phyloP scores from a whole-genome alignment of 2,888 invertebrate species.

The Ctenicera cuprea region DNA sequence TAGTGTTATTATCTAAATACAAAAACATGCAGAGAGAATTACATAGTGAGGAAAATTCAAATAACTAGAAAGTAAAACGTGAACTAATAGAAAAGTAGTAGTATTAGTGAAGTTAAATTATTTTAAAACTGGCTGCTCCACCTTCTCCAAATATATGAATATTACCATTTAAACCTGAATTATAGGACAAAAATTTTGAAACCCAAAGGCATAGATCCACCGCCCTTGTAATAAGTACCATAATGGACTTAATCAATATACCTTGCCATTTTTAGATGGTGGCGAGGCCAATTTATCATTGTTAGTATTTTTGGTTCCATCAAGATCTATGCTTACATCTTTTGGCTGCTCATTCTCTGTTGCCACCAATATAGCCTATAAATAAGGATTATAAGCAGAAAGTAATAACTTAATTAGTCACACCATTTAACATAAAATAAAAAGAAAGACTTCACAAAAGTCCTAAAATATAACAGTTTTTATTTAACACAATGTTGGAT shows the following conservation, averaged over 20 bases:
- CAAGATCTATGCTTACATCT: conserved; percentile 70
- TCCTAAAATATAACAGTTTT: not conserved
- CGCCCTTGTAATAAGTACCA: conserved; percentile 8
- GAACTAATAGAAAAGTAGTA: not conserved
- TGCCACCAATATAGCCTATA: conserved; percentile 69
- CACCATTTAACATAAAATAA: conserved; percentile 6
- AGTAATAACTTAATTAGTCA: not conserved
- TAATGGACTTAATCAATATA: conserved; percentile 42
- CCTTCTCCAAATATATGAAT: conserved; percentile 8
- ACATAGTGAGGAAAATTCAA: not conserved
- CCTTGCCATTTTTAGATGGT: conserved; percentile 62
- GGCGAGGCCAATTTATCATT: conserved; percentile 59
- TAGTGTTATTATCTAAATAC: not conserved
- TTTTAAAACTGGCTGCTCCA: conserved; percentile 28
- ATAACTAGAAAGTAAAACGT: conserved; percentile 4
- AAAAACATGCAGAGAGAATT: conserved; percentile 8
- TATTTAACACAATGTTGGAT: not conserved
- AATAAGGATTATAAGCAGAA: conserved; percentile 59
- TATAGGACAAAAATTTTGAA: conserved; percentile 2
- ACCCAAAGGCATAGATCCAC: conserved; percentile 33
- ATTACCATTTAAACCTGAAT: not conserved
- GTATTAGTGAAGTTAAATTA: not conserved
- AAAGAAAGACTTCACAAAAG: not conserved
- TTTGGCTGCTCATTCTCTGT: conserved; percentile 66
- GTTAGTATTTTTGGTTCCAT: conserved; percentile 66